Conservation (phyloP, 2,113 vertebrate species). For the Thomomys bottae region DNA sequence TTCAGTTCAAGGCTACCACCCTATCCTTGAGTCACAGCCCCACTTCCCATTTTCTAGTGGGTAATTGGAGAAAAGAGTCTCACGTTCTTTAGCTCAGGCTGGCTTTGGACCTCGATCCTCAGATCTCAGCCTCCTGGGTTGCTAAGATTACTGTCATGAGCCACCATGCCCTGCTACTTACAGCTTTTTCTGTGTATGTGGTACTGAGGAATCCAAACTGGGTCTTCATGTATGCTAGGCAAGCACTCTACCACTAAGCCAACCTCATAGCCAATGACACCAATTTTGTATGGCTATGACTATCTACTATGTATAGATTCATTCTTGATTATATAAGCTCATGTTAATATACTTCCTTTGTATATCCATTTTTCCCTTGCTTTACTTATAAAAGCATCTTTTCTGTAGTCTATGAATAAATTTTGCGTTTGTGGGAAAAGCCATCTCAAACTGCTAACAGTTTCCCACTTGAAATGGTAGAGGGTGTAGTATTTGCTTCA, state of each 20-base stretch:
- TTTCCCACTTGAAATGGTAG: conserved; percentile 15
- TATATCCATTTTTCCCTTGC: neutral
- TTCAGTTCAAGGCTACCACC: too few relatives aligned
- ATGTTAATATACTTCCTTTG: conserved; percentile 39
- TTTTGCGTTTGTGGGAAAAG: neutral
- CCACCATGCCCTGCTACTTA: neutral
- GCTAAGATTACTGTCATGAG: too few relatives aligned
- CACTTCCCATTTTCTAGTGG: neutral
- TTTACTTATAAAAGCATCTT: conserved; percentile 42
- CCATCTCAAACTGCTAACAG: neutral
- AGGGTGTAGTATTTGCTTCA: conserved; percentile 8
- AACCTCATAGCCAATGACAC: too few relatives aligned
- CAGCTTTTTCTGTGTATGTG: too few relatives aligned
- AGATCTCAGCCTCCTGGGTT: too few relatives aligned
- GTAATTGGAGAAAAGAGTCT: too few relatives aligned
- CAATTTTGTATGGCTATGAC: neutral
- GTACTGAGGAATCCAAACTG: too few relatives aligned
- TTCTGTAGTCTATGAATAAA: conserved; percentile 4
- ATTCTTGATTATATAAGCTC: conserved; percentile 15
- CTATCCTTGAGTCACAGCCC: too few relatives aligned
- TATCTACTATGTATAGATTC: neutral
- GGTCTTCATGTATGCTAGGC: too few relatives aligned
- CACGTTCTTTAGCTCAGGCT: too few relatives aligned
- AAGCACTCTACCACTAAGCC: too few relatives aligned
- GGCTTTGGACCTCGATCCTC: too few relatives aligned